Evolutionary conservation across 2,113 vertebrate genomes (phyloP).

Genomic region (Ictalurus furcatus): DNA sequence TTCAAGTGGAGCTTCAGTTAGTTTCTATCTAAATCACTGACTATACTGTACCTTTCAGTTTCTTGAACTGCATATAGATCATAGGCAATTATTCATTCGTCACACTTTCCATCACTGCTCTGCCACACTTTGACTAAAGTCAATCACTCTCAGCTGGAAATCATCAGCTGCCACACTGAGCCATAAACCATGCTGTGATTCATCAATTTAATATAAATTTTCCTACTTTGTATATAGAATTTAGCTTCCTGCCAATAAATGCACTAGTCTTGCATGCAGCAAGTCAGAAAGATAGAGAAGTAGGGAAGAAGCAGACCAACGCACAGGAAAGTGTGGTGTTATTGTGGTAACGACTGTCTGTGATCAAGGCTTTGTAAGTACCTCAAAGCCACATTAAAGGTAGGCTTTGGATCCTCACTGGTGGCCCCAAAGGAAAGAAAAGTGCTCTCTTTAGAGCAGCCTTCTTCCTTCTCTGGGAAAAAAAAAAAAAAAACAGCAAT

Average conservation of each 20-base stretch:
- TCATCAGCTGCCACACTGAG: background rate
- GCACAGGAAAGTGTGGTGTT: background rate
- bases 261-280: background rate
- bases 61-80: background rate
- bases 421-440: slow-evolving; percentile 1
- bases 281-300: slow-evolving; percentile 2
- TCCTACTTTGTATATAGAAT: background rate
- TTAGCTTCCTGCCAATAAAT: background rate
- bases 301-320: background rate
- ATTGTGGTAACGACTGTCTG: background rate
- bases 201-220: background rate
- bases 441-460: slow-evolving; percentile 11
- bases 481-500: slow-evolving; percentile 59
- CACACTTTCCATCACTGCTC: background rate
- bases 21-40: background rate
- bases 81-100: background rate
- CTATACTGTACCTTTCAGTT: background rate
- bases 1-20: background rate
- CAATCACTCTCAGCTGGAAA: slow-evolving; percentile 8
- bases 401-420: background rate
- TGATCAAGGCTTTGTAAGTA: slow-evolving; percentile 29
- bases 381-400: background rate
- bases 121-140: slow-evolving; percentile 6
- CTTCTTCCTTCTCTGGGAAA: background rate
- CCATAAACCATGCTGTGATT: background rate